phyloP scores from a whole-genome alignment of 2,113 vertebrate genomes.

The Cyanistes caeruleus region DNA sequence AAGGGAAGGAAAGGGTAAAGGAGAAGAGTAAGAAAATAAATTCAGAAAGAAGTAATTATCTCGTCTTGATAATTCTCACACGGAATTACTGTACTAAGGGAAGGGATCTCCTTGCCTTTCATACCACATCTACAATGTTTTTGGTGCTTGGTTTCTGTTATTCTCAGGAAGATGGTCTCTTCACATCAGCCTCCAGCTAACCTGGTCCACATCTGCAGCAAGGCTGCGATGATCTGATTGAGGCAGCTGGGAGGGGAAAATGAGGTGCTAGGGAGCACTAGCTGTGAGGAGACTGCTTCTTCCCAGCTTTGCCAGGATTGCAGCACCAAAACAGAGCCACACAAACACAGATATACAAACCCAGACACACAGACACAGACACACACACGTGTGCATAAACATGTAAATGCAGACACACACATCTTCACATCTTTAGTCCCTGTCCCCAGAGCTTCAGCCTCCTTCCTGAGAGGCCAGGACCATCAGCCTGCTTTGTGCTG shows the following conservation, averaged over 20 bases:
- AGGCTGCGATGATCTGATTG: neutral
- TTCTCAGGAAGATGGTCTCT: neutral
- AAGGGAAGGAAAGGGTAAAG: neutral
- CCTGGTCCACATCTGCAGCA: neutral
- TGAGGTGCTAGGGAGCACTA: neutral
- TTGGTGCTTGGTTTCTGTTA: neutral
- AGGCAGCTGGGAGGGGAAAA: neutral
- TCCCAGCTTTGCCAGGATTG: neutral
- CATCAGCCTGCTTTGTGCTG: neutral
- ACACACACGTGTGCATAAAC: accelerated
- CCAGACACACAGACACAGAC: too few relatives aligned
- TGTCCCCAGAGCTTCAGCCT: neutral
- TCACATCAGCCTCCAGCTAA: neutral
- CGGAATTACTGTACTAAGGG: neutral
- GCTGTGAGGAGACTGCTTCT: neutral
- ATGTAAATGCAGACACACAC: neutral
- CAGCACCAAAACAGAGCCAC: neutral
- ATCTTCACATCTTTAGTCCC: neutral
- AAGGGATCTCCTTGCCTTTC: neutral
- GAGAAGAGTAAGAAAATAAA: neutral
- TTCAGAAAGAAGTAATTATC: neutral
- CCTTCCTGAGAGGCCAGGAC: neutral
- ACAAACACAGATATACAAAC: neutral
- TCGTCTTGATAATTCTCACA: neutral
- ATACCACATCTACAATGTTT: neutral